Evolutionary conservation across 2,797 vertebrate genomes (phyloP), one percentile per base, ranked within the genome.

Genomic region (Alauda arvensis): DNA sequence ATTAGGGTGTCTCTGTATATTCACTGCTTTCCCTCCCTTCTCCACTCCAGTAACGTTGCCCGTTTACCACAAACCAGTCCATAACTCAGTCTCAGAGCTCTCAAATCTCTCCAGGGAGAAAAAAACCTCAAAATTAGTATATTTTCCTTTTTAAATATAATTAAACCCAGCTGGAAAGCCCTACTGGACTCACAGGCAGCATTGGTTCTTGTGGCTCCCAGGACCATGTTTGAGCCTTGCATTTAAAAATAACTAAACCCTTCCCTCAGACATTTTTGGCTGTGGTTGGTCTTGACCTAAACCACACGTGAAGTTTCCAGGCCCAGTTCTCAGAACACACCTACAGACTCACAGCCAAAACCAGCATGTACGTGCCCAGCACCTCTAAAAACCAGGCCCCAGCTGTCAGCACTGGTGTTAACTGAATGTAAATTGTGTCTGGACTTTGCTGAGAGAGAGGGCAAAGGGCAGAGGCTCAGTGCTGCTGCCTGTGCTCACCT

Each of bases 401-500:
- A 34, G 53, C 7, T 71, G n/a, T 19, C 25, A 48, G 3, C 1
- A 16, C 26, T n/a, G 46, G 4, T 3, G 23, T 14, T 14, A 67
- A 14, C 18, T 55, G 70, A 51, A 21, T 37, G 37, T 37, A 37
- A 10, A 37, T 37, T 31, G 29, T 33, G 33, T 51, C 10, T 57
- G 37, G 29, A 2, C 9, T 55, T n/a, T n/a, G 14, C 10, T 49
- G 42, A 39, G 5, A 20, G 29, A 51, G 29, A 51, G 42, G 42
- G 21, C 12, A 8, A 24, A 18, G 13, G 52, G 34, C 66, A 85
- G 55, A 37, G 18, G 25, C 42, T 49, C 23, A 2, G 9, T 5
- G 12, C 12, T 72, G 69, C 72, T 79, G 59, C 34, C 7, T 20
- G 57, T 53, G 85, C 97, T 88, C 93, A 99, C 99, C 99, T 89